Evolutionary conservation across 2,797 vertebrate species (phyloP).

Genomic region (Hippocampus kuda): DNA sequence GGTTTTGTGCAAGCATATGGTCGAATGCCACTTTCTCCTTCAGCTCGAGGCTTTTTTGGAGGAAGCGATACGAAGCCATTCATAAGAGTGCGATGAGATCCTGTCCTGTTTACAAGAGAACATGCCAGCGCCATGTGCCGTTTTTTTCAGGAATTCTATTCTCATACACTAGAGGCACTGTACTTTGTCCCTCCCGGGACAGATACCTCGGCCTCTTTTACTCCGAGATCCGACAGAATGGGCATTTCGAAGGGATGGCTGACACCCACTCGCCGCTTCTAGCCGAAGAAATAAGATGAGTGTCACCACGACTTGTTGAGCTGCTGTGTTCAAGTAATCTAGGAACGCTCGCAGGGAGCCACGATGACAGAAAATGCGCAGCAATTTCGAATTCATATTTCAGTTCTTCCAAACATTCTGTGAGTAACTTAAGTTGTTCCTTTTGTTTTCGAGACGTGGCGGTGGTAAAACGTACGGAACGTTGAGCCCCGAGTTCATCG

Average conservation of each 20-base stretch:
- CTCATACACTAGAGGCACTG: background rate
- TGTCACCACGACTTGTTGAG: background rate
- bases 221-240: background rate
- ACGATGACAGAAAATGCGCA: too few species aligned
- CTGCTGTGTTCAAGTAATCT: background rate
- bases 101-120: slow-evolving; percentile 19
- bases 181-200: background rate
- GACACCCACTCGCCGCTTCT: background rate
- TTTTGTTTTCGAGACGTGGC: background rate
- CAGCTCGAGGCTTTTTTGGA: slow-evolving; percentile 49
- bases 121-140: slow-evolving; percentile 16
- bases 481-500: too few species aligned
- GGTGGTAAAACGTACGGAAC: slow-evolving; percentile 20
- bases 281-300: background rate
- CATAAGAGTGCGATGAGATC: slow-evolving; percentile 42
- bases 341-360: too few species aligned
- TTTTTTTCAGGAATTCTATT: slow-evolving; percentile 2
- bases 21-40: slow-evolving; percentile 46
- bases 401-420: too few species aligned
- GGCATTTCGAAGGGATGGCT: slow-evolving; percentile 26
- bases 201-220: too few species aligned
- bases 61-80: slow-evolving; percentile 43
- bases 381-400: too few species aligned
- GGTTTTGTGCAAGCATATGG: slow-evolving; percentile 60
- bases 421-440: too few species aligned